These are phyloP conservation scores for Centroberyx gerrardi DNA, from an alignment of 2,797 vertebrate species.

Conservation along the genomic window DNA sequence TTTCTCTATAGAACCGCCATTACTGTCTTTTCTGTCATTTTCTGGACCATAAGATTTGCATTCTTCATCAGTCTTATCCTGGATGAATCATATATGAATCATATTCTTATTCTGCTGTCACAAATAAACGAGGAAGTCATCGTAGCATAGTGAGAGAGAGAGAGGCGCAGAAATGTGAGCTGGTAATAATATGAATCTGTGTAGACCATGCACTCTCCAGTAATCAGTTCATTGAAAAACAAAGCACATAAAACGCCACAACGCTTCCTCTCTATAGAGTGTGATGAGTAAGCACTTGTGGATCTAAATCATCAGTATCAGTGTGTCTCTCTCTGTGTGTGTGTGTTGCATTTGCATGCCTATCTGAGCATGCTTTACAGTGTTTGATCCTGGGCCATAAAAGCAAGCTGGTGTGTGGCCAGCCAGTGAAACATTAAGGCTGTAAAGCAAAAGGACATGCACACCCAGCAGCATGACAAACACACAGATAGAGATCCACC, in stretches of 20 bases:
- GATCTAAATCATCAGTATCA: constrained; percentile 50
- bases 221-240: constrained; percentile 64
- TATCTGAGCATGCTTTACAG: constrained; percentile 59
- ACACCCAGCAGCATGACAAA: constrained; percentile 36
- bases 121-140: constrained; percentile 65
- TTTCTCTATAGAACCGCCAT: constrained; percentile 38
- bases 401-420: constrained; percentile 61
- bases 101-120: constrained; percentile 60
- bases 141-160: neutral
- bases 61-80: constrained; percentile 52
- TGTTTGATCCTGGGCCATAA: constrained; percentile 72
- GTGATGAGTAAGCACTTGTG: constrained; percentile 74
- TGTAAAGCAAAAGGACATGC: constrained; percentile 60
- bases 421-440: constrained; percentile 67
- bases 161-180: constrained; percentile 28
- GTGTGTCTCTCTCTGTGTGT: constrained; percentile 38
- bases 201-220: constrained; percentile 32
- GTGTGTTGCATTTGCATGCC: constrained; percentile 37
- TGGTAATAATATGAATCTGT: neutral
- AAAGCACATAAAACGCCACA: constrained; percentile 58
- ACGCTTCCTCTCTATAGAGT: constrained; percentile 19
- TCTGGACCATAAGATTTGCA: constrained; percentile 50
- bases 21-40: constrained; percentile 55
- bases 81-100: constrained; percentile 61
- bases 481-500: constrained; percentile 20